phyloP scores from a whole-genome alignment of 2,888 invertebrate species.

The Heliconius cydno region DNA sequence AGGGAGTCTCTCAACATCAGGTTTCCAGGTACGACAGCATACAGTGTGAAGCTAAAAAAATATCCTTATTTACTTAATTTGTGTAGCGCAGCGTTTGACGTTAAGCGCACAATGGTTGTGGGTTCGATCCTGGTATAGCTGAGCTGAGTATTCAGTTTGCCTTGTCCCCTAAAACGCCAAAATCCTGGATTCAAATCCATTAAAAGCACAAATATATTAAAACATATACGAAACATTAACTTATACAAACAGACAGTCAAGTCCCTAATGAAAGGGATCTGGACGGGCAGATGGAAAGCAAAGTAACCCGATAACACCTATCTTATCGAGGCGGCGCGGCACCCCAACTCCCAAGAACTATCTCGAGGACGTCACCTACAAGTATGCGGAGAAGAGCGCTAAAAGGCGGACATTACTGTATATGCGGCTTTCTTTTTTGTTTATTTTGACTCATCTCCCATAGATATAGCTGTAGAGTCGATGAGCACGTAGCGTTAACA shows the following conservation, averaged over 20 bases:
- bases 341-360: slow-evolving; percentile 9
- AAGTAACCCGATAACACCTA: slow-evolving; percentile 23
- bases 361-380: slow-evolving; percentile 19
- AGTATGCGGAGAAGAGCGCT: slow-evolving; percentile 18
- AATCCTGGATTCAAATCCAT: background rate
- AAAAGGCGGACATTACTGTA: slow-evolving; percentile 19
- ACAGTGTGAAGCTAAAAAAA: background rate
- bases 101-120: too few relatives aligned
- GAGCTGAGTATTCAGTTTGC: too few relatives aligned
- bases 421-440: slow-evolving; percentile 9
- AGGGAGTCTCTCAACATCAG: background rate
- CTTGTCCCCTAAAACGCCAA: background rate
- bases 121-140: too few relatives aligned
- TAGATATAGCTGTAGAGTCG: background rate
- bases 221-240: slow-evolving; percentile 7
- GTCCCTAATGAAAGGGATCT: slow-evolving; percentile 16
- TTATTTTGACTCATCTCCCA: background rate
- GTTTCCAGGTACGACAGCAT: background rate
- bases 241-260: slow-evolving; percentile 18
- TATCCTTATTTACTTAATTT: background rate
- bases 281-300: slow-evolving; percentile 18
- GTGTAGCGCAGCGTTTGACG: background rate
- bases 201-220: background rate
- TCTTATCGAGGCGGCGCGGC: slow-evolving; percentile 6
- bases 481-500: background rate